A percentile compares a stretch with the other conserved stretches of the same genome.
These are phyloP conservation scores for Tarsius wallacei DNA, from an alignment of 2,797 vertebrate genomes.

Conservation along the genomic window DNA sequence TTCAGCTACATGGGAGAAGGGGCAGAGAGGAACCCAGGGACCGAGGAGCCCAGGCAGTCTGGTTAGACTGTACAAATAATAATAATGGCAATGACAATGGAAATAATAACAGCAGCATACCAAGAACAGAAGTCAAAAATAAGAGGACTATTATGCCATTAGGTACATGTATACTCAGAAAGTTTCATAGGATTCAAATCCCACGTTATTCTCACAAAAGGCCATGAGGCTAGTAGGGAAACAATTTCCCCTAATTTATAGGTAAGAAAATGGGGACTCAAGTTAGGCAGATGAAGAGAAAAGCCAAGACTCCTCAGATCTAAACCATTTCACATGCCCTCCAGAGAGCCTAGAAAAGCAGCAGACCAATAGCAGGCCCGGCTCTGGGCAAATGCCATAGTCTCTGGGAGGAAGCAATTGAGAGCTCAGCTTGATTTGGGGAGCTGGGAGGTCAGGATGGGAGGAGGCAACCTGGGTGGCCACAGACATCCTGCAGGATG, in stretches of 20 bases:
- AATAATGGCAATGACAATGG: accelerated
- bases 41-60: accelerated
- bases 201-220: accelerated
- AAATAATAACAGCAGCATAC: accelerated
- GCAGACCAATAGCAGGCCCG: neutral
- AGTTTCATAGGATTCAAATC: neutral
- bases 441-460: neutral
- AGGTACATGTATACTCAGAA: accelerated
- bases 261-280: neutral
- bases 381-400: neutral
- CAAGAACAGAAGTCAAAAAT: neutral
- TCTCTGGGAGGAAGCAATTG: neutral
- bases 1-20: accelerated
- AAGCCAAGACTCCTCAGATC: neutral
- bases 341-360: neutral
- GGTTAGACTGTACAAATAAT: accelerated
- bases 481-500: accelerated
- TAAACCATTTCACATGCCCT: neutral
- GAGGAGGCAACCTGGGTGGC: neutral
- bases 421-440: accelerated
- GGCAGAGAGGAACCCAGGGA: neutral
- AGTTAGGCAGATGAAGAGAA: neutral
- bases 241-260: neutral
- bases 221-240: neutral
- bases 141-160: accelerated